phyloP scores from a whole-genome alignment of 2,888 invertebrate genomes.

The Scaptomyza polygonia region DNA sequence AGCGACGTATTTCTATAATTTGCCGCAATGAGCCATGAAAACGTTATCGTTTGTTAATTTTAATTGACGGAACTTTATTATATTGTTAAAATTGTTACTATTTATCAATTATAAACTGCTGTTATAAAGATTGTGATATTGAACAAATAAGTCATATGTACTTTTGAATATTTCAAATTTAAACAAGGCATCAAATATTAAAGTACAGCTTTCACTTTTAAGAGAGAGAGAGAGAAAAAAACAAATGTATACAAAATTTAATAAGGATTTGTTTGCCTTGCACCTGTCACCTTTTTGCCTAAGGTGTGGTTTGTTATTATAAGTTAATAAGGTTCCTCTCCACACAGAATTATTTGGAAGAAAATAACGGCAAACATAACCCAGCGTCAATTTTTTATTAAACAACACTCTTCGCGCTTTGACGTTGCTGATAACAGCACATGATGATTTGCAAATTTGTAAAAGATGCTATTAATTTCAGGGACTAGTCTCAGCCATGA shows the following conservation, averaged over 20 bases:
- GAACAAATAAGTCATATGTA: background rate
- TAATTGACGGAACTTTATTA: background rate
- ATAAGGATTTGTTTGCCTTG: constrained; percentile 33
- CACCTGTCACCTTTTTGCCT: constrained; percentile 37
- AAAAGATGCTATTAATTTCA: constrained; percentile 62
- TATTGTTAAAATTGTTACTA: constrained; percentile 4
- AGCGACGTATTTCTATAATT: constrained; percentile 92
- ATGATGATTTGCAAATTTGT: constrained; percentile 68
- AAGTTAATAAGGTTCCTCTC: too few relatives aligned
- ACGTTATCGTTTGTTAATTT: background rate
- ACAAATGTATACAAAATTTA: constrained; percentile 12
- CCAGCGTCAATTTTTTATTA: constrained; percentile 31
- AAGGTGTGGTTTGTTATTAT: constrained; percentile 40
- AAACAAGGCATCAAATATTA: background rate
- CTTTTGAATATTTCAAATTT: background rate
- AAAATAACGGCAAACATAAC: constrained; percentile 27
- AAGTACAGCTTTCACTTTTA: background rate
- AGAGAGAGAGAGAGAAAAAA: constrained; percentile 34
- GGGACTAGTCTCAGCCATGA: constrained; percentile 10
- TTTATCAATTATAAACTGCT: background rate
- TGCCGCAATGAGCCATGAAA: constrained; percentile 89
- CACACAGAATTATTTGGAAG: too few relatives aligned
- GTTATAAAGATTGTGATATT: background rate
- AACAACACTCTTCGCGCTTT: constrained; percentile 19
- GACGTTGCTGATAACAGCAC: constrained; percentile 47